Conservation (phyloP, 2,888 invertebrate species). For the Odontocolon sp. region DNA sequence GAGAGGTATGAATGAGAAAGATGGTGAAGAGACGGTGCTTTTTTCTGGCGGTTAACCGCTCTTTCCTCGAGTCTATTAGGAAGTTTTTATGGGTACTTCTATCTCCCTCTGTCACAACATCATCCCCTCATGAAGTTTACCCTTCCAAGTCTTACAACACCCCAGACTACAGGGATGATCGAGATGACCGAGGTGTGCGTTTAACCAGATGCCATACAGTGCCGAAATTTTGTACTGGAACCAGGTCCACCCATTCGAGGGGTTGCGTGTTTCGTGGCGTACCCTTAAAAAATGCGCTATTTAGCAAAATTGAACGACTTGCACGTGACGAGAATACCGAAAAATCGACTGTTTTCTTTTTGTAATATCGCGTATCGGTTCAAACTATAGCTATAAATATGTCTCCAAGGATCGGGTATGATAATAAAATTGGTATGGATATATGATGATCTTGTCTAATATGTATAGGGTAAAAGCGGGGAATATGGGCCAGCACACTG, state of each 20-base stretch:
- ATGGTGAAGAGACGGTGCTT: neutral
- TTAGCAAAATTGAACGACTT: conserved; percentile 50
- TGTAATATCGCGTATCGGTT: no score
- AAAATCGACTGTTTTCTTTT: conserved; percentile 3
- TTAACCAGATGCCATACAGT: conserved; percentile 25
- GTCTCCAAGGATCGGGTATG: no score
- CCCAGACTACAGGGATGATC: conserved; percentile 31
- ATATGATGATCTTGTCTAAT: no score
- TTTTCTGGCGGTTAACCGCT: conserved; percentile 47
- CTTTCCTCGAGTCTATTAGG: conserved; percentile 60
- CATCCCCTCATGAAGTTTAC: neutral
- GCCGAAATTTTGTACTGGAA: conserved; percentile 38
- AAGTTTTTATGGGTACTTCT: conserved; percentile 57
- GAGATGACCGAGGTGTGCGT: conserved; percentile 12
- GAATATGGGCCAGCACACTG: no score
- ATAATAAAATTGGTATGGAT: no score
- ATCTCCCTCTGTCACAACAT: conserved; percentile 28
- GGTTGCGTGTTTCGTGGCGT: conserved; percentile 18
- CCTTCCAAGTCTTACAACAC: conserved; percentile 2
- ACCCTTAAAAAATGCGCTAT: conserved; percentile 39
- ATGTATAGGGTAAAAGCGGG: no score
- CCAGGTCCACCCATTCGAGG: conserved; percentile 12
- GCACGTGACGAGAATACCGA: conserved; percentile 53
- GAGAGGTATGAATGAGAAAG: neutral
- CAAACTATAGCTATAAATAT: no score